A percentile compares a stretch with the other conserved stretches of the same genome.
Conservation (phyloP, 2,888 invertebrate genomes). For the Blomia tropicalis region DNA sequence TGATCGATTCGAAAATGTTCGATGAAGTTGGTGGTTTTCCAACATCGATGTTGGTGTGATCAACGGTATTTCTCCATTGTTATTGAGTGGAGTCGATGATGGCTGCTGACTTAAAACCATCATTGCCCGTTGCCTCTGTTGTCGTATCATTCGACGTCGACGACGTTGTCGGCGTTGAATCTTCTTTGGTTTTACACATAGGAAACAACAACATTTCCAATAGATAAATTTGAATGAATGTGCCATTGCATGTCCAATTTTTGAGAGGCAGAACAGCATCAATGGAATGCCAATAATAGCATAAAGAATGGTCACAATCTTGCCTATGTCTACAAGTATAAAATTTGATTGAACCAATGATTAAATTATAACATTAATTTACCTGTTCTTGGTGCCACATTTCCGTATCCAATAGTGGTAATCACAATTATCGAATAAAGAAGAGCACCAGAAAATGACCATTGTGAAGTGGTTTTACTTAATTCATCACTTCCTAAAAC, state of each 20-base stretch:
- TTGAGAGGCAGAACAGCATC: conserved; percentile 82
- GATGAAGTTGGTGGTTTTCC: background rate
- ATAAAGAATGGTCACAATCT: conserved; percentile 85
- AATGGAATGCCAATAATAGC: conserved; percentile 82
- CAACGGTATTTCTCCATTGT: background rate
- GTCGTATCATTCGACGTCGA: conserved; percentile 5
- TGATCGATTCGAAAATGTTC: background rate
- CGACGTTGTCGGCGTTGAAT: conserved; percentile 6
- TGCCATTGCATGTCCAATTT: conserved; percentile 84
- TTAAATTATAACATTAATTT: conserved; percentile 36
- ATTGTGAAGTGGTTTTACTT: conserved; percentile 44
- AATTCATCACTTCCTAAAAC: conserved; percentile 18
- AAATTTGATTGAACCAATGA: background rate
- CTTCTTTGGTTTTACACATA: conserved; percentile 42
- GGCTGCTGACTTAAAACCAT: background rate
- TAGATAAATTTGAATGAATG: conserved; percentile 82
- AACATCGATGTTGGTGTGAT: background rate
- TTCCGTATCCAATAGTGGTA: conserved; percentile 88
- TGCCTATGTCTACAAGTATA: conserved; percentile 48
- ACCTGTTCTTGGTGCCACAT: conserved; percentile 74
- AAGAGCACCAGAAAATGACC: conserved; percentile 51
- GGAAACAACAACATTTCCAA: conserved; percentile 71
- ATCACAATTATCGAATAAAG: conserved; percentile 91
- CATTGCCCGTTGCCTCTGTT: background rate
- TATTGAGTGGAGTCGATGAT: background rate